These are phyloP conservation scores for Passer montanus DNA, from an alignment of 2,113 vertebrate species.

Conservation along the genomic window DNA sequence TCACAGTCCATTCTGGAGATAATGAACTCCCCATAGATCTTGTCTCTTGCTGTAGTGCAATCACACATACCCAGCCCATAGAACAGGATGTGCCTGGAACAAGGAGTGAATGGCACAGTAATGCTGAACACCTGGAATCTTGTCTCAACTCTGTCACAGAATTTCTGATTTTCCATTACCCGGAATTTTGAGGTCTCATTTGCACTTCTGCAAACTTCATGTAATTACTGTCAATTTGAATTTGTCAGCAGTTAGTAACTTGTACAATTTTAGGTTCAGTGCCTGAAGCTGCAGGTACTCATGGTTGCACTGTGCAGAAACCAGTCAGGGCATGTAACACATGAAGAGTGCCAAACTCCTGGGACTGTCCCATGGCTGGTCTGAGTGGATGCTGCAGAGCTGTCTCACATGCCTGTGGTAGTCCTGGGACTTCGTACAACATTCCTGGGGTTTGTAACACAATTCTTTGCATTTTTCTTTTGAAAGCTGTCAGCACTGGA, in stretches of 20 bases:
- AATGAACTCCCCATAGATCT: neutral
- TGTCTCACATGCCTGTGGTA: conserved; percentile 19
- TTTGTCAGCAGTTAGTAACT: neutral
- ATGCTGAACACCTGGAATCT: neutral
- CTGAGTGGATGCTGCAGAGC: neutral
- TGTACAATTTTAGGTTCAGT: neutral
- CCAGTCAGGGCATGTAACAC: neutral
- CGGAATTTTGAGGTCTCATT: neutral
- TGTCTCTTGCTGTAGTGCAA: neutral
- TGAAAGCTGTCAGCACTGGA: conserved; percentile 74
- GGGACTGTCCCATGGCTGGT: neutral
- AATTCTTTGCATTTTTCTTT: neutral
- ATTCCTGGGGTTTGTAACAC: neutral
- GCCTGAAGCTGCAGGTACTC: neutral
- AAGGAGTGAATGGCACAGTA: neutral
- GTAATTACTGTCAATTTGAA: neutral
- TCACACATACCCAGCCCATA: neutral
- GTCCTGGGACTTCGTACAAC: neutral
- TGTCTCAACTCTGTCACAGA: neutral
- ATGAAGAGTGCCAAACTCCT: neutral
- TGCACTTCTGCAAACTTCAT: neutral
- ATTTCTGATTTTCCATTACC: neutral
- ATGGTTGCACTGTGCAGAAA: neutral
- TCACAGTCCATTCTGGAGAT: neutral
- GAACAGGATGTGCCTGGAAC: neutral